Conservation (phyloP, 2,888 invertebrate genomes). For the Drosophila paracracens region DNA sequence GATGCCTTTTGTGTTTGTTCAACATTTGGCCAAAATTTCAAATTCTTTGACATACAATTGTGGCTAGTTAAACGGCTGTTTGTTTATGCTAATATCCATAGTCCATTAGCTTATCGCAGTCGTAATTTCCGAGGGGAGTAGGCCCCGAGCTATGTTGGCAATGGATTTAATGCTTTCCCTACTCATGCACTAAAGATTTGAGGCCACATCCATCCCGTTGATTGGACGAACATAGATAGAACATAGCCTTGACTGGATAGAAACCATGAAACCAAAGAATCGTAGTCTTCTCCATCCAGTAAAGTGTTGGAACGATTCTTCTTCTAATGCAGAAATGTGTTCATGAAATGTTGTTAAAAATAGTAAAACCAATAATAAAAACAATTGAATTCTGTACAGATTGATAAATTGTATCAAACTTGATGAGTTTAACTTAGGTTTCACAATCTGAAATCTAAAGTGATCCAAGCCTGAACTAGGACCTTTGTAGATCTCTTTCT, state of each 20-base stretch:
- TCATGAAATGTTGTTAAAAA: not conserved
- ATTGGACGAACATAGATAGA: not conserved
- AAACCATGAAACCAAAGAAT: not conserved
- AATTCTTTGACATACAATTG: not conserved
- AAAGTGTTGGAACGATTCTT: not conserved
- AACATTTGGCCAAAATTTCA: slow-evolving; percentile 7
- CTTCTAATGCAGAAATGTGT: not conserved
- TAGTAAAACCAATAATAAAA: not conserved
- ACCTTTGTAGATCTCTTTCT: not conserved
- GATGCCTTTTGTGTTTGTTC: not conserved
- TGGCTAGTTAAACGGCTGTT: not conserved
- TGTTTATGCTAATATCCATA: not conserved
- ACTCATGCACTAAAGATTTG: not conserved
- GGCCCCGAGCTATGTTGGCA: not conserved
- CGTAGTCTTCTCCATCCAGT: not conserved
- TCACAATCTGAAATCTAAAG: not conserved
- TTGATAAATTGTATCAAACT: not conserved
- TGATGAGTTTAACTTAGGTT: not conserved
- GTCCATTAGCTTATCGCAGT: not conserved
- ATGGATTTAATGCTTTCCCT: not conserved
- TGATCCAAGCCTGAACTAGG: not conserved
- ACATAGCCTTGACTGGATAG: not conserved
- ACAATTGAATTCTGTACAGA: not conserved
- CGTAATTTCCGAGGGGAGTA: not conserved
- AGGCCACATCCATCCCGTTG: not conserved